Evolutionary conservation across 2,888 invertebrate genomes (phyloP).

Genomic region (Nomada goodeniana): DNA sequence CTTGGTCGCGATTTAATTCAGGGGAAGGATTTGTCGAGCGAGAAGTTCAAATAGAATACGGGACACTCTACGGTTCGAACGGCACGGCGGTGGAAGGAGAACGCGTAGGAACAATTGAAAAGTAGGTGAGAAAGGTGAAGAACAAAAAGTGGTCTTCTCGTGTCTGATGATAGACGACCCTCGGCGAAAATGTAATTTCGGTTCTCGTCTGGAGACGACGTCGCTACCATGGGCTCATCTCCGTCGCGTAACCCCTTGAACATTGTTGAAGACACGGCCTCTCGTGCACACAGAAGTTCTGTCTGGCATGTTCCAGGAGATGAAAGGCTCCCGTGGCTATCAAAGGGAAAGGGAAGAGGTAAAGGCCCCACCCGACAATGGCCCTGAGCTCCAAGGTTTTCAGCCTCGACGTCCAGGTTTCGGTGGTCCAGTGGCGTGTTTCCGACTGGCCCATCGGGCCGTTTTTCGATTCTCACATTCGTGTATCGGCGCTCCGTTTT

Average conservation of each 20-base stretch:
- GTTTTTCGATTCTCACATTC: slow-evolving; percentile 14
- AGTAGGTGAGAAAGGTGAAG: slow-evolving; percentile 32
- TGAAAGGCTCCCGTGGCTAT: slow-evolving; percentile 69
- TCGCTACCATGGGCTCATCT: slow-evolving; percentile 53
- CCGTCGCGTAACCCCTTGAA: slow-evolving; percentile 54
- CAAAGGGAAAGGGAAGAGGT: slow-evolving; percentile 66
- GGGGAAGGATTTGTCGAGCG: too few species aligned
- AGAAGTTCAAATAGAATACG: not conserved
- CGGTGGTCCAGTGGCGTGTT: slow-evolving; percentile 41
- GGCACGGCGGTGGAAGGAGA: slow-evolving; percentile 29
- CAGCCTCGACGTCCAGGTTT: slow-evolving; percentile 51
- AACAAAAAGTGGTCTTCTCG: slow-evolving; percentile 19
- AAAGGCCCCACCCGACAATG: slow-evolving; percentile 67
- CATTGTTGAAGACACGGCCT: slow-evolving; percentile 59
- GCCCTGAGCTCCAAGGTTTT: slow-evolving; percentile 66
- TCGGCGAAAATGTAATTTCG: slow-evolving; percentile 65
- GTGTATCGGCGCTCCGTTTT: not conserved
- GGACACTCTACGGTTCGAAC: too few species aligned
- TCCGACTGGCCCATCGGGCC: slow-evolving; percentile 36
- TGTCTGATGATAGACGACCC: slow-evolving; percentile 49
- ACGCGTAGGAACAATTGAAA: slow-evolving; percentile 19
- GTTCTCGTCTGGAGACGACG: slow-evolving; percentile 55
- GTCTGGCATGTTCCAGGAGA: slow-evolving; percentile 56
- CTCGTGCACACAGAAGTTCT: slow-evolving; percentile 60
- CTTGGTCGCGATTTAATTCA: too few species aligned